Conservation (phyloP, 2,113 vertebrate species). For the Epinephelus lanceolatus region DNA sequence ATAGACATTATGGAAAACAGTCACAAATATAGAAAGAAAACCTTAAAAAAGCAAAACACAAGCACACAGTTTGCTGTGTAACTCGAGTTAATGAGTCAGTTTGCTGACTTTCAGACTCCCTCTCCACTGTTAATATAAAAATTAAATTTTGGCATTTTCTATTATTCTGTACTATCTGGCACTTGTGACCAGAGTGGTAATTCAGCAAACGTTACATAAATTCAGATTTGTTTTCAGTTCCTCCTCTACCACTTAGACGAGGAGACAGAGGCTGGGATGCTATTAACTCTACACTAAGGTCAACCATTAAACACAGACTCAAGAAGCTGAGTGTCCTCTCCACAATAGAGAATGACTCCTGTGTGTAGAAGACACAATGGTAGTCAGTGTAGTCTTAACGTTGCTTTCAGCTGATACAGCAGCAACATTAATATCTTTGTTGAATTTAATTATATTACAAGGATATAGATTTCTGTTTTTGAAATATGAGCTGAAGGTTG, state of each 20-base stretch:
- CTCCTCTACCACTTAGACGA: too few relatives aligned
- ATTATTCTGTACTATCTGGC: neutral
- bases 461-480: neutral
- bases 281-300: too few relatives aligned
- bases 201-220: neutral
- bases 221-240: neutral
- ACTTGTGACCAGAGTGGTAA: neutral
- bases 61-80: too few relatives aligned
- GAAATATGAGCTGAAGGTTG: neutral
- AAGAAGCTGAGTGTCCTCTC: neutral
- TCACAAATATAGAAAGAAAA: too few relatives aligned
- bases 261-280: neutral
- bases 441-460: neutral
- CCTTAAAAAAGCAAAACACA: too few relatives aligned
- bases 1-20: too few relatives aligned
- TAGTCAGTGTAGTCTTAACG: too few relatives aligned
- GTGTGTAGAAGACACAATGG: too few relatives aligned
- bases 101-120: neutral
- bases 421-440: neutral
- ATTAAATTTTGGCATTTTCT: neutral
- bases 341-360: too few relatives aligned
- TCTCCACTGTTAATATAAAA: neutral
- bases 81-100: too few relatives aligned
- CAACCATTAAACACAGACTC: neutral
- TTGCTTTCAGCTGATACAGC: neutral